A percentile compares a stretch with the other conserved stretches of the same genome.
These are phyloP conservation scores for Tubiluchus corallicola DNA, from an alignment of 2,888 invertebrate species.

Conservation along the genomic window DNA sequence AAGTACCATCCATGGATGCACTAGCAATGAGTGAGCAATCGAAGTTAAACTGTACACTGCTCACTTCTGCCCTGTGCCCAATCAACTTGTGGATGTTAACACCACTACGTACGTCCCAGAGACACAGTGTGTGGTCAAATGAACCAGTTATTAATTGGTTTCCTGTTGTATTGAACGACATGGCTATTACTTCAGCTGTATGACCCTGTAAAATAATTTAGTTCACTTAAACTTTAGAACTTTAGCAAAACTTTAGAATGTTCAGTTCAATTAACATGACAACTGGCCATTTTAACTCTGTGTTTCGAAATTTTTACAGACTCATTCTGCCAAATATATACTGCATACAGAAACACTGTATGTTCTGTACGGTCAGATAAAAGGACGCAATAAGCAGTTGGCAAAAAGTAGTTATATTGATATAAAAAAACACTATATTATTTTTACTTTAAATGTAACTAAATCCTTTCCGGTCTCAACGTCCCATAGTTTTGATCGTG, in stretches of 20 bases:
- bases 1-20: conserved; percentile 31
- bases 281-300: too few species aligned
- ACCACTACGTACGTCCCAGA: conserved; percentile 49
- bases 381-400: too few species aligned
- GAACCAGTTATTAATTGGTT: conserved; percentile 53
- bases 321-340: too few species aligned
- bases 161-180: conserved; percentile 48
- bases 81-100: conserved; percentile 24
- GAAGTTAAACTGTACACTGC: conserved; percentile 30
- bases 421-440: too few species aligned
- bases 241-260: too few species aligned
- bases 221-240: too few species aligned
- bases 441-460: too few species aligned
- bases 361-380: too few species aligned
- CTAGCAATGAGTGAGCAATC: conserved; percentile 29
- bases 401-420: too few species aligned
- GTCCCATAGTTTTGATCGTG: conserved; percentile 50
- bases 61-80: conserved; percentile 30
- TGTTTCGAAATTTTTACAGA: too few species aligned
- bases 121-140: conserved; percentile 51
- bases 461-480: conserved; percentile 41
- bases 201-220: conserved; percentile 38
- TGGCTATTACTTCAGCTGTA: conserved; percentile 51
- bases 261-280: too few species aligned
- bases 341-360: too few species aligned